Evolutionary conservation across 1,140 invertebrate genomes (phyloP).

Genomic region (Drosophila nigromelanica): DNA sequence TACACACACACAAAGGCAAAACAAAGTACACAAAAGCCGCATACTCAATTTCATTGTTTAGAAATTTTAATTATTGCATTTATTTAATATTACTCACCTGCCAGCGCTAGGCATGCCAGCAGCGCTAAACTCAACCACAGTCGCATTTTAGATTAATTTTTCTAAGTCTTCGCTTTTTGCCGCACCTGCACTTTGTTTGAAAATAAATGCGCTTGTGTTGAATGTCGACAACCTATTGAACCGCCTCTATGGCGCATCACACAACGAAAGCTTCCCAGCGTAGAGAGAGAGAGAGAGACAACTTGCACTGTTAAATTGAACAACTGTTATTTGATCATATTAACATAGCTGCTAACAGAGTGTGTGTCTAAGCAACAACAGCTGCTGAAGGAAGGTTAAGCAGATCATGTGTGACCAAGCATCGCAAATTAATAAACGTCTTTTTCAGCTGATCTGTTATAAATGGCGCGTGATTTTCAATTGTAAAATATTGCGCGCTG

Average conservation of each 20-base stretch:
- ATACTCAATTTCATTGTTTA: slow-evolving; percentile 34
- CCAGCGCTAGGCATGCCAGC: slow-evolving; percentile 50
- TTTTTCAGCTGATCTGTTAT: not conserved
- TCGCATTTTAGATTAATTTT: slow-evolving; percentile 36
- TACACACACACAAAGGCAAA: not conserved
- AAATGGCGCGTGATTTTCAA: not conserved
- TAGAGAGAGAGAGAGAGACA: not conserved
- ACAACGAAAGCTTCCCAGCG: slow-evolving; percentile 34
- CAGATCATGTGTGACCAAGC: slow-evolving; percentile 32
- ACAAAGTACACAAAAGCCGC: slow-evolving; percentile 16
- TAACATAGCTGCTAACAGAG: not conserved
- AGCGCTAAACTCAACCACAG: slow-evolving; percentile 52
- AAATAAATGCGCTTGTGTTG: slow-evolving; percentile 9
- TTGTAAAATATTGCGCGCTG: not conserved
- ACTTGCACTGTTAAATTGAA: slow-evolving; percentile 12
- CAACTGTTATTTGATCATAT: slow-evolving; percentile 22
- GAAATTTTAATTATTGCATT: slow-evolving; percentile 12
- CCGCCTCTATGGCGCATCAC: slow-evolving; percentile 11
- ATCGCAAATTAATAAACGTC: not conserved
- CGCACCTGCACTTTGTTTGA: slow-evolving; percentile 2
- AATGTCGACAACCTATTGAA: slow-evolving; percentile 21
- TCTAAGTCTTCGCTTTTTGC: not conserved
- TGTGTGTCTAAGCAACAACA: slow-evolving; percentile 5
- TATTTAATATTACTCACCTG: slow-evolving; percentile 51
- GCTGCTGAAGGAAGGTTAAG: not conserved